phyloP scores from a whole-genome alignment of 2,888 invertebrate species.

The Anthophora plumipes region DNA sequence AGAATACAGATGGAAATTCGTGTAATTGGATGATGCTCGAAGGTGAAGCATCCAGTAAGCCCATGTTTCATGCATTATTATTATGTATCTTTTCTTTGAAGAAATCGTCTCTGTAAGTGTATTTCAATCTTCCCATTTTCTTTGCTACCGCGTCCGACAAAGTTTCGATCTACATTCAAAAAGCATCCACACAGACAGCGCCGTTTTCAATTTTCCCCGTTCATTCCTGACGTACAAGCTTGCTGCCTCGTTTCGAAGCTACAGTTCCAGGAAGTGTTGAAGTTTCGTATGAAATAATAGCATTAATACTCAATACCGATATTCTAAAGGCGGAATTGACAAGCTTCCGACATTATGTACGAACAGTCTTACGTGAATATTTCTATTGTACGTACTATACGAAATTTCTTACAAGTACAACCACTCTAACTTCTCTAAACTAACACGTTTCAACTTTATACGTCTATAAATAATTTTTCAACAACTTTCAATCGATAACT shows the following conservation, averaged over 20 bases:
- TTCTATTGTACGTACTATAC: too few species aligned
- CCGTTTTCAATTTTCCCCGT: constrained; percentile 31
- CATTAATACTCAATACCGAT: not conserved
- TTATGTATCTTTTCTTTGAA: not conserved
- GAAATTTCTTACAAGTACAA: not conserved
- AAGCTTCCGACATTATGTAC: not conserved
- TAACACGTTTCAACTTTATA: too few species aligned
- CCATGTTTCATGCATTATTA: not conserved
- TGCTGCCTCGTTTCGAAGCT: not conserved
- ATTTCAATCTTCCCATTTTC: constrained; percentile 26
- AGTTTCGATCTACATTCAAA: not conserved
- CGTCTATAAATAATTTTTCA: not conserved
- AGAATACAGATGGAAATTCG: not conserved
- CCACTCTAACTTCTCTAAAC: not conserved
- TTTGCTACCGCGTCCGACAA: not conserved
- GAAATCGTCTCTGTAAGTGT: not conserved
- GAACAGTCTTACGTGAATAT: not conserved
- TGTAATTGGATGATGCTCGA: not conserved
- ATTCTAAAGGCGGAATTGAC: not conserved
- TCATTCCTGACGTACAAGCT: not conserved
- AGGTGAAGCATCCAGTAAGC: not conserved
- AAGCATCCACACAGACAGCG: not conserved
- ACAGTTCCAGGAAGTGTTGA: constrained; percentile 8
- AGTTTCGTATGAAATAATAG: constrained; percentile 4
- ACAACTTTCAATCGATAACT: not conserved